phyloP scores from a whole-genome alignment of 2,113 vertebrate species.

The Phalacrocorax brasilianus region DNA sequence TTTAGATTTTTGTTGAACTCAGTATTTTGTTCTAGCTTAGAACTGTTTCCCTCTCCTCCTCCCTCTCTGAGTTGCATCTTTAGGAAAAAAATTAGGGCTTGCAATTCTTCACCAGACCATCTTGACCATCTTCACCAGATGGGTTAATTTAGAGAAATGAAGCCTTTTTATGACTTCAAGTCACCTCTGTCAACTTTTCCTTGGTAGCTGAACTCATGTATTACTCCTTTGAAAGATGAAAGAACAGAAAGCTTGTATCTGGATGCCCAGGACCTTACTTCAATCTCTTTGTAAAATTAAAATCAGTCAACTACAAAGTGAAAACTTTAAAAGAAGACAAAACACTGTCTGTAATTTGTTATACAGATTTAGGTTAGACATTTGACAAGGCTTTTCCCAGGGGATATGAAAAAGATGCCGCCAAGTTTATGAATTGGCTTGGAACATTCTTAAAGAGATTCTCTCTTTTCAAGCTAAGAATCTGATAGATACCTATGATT shows the following conservation, averaged over 20 bases:
- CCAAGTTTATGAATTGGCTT: neutral
- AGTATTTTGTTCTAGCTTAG: neutral
- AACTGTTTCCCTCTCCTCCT: neutral
- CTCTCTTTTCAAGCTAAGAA: neutral
- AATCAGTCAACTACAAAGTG: neutral
- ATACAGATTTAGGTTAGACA: conserved; percentile 3
- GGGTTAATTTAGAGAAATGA: neutral
- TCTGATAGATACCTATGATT: neutral
- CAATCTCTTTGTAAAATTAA: neutral
- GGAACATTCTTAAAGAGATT: neutral
- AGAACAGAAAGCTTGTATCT: neutral
- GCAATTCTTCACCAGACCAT: neutral
- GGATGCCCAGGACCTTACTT: neutral
- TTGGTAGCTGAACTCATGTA: neutral
- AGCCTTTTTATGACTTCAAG: neutral
- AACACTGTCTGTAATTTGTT: neutral
- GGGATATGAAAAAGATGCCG: neutral
- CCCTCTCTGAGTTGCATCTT: neutral
- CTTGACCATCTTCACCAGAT: neutral
- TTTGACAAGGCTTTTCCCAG: neutral
- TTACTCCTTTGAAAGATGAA: neutral
- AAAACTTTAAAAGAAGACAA: neutral
- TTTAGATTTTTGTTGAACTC: neutral
- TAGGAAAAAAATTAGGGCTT: neutral
- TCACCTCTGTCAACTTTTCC: neutral